Base-by-base conservation (phyloP, 2,113 vertebrate genomes). In the Agelaius tricolor region DNA sequence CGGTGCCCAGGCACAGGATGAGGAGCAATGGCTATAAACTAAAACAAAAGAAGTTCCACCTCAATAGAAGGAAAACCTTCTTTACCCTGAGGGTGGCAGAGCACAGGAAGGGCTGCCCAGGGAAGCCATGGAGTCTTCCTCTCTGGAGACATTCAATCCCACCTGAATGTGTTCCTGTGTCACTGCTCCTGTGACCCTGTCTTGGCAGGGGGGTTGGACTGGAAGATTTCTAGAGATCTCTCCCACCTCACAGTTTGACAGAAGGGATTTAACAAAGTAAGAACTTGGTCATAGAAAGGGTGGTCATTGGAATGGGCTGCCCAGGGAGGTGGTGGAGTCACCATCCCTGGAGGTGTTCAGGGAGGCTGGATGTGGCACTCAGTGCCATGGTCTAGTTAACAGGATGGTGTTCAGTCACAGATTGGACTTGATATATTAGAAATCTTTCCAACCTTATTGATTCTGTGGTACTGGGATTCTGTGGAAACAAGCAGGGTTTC, bases 401-500 rank as follows among this genome's bases (percentile, higher is more conserved):
- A 23, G 2, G 1, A 1, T 23, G 14, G 11, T 41, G n/a, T 31
- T 69, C 17, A 4, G 10, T 7, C n/a, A 19, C 2, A 10, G 11
- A 2, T 3, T 13, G 30, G 16, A 9, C 12, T 61, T 1, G 0
- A 2, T 41, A 8, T 27, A 13, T 9, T 10, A 76, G 15, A 55
- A 5, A 7, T 35, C 10, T 62, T 69, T 62, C 35, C 54, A 55
- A 1, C 12, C 8, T 41, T 47, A 6, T 8, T 77, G 18, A 11
- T 37, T 37, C 14, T 55, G 20, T 41, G 8, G 10, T 58, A 35
- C 44, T 44, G 46, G 12, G 33, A 23, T 47, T 55, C 78, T 62
- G 21, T 69, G 26, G 18, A 33, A 77, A 7, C 8, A 35, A 23
- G 8, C 63, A 49, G 8, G 8, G 11, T 12, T 62, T 61, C 47